phyloP scores from a whole-genome alignment of 1,140 invertebrate species.

The Pseudobourletiella spinata region DNA sequence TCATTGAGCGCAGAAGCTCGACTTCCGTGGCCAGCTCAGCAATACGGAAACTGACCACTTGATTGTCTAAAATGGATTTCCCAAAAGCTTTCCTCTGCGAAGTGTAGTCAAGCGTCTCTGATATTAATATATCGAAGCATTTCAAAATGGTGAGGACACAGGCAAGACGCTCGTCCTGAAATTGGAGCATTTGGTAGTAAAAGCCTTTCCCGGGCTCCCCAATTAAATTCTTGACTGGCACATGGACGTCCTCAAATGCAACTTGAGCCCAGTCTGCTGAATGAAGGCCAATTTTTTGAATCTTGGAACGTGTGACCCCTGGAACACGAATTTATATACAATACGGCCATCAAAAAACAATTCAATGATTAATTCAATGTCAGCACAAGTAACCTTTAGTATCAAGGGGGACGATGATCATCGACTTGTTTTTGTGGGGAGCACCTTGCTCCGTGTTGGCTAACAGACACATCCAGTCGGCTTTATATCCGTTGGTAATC shows the following conservation, averaged over 20 bases:
- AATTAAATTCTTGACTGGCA: constrained; percentile 49
- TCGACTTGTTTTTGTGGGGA: constrained; percentile 49
- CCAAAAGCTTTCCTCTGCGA: constrained; percentile 46
- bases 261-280: constrained; percentile 53
- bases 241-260: constrained; percentile 51
- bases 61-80: constrained; percentile 46
- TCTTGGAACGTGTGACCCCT: constrained; percentile 40
- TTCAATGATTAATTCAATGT: no score
- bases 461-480: constrained; percentile 52
- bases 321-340: constrained; percentile 4
- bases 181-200: constrained; percentile 51
- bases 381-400: constrained; percentile 47
- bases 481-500: constrained; percentile 50
- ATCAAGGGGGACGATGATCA: constrained; percentile 53
- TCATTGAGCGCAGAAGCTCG: constrained; percentile 45
- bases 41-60: constrained; percentile 47
- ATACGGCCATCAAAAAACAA: no score
- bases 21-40: constrained; percentile 52
- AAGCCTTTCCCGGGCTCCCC: constrained; percentile 53
- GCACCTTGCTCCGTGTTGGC: constrained; percentile 45
- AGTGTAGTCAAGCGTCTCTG: constrained; percentile 48
- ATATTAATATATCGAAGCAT: constrained; percentile 42
- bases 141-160: constrained; percentile 41
- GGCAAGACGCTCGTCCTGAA: constrained; percentile 50
- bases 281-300: constrained; percentile 50